Conservation (phyloP, 2,113 vertebrate genomes). For the Uria aalge region DNA sequence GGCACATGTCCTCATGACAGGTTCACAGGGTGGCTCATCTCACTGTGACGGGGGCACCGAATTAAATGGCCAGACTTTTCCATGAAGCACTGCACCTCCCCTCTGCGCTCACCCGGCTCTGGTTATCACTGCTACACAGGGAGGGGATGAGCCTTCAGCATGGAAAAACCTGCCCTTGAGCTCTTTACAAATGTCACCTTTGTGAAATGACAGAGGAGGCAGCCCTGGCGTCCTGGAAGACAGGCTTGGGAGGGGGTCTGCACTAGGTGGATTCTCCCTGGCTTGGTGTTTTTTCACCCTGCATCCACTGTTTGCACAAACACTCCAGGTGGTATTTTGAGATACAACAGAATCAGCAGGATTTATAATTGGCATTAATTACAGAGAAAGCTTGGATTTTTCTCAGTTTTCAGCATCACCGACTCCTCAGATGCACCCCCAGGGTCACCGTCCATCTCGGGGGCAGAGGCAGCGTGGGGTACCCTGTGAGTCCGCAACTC, state of each 20-base stretch:
- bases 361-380: neutral
- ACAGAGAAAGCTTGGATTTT: neutral
- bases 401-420: neutral
- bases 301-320: neutral
- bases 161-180: neutral
- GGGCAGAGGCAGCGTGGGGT: neutral
- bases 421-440: neutral
- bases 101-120: neutral
- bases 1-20: neutral
- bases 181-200: neutral
- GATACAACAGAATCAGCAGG: neutral
- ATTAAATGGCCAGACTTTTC: neutral
- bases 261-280: neutral
- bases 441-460: fast-evolving
- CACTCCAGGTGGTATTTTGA: neutral
- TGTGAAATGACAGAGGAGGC: neutral
- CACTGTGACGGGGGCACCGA: neutral
- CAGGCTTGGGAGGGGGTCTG: neutral
- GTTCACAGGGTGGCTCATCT: neutral
- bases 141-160: neutral
- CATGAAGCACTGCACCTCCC: neutral
- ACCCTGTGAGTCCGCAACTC: neutral
- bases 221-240: fast-evolving
- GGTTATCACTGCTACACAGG: neutral
- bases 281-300: neutral